Evolutionary conservation across 2,888 invertebrate species (phyloP).

Genomic region (Mimas tiliae): DNA sequence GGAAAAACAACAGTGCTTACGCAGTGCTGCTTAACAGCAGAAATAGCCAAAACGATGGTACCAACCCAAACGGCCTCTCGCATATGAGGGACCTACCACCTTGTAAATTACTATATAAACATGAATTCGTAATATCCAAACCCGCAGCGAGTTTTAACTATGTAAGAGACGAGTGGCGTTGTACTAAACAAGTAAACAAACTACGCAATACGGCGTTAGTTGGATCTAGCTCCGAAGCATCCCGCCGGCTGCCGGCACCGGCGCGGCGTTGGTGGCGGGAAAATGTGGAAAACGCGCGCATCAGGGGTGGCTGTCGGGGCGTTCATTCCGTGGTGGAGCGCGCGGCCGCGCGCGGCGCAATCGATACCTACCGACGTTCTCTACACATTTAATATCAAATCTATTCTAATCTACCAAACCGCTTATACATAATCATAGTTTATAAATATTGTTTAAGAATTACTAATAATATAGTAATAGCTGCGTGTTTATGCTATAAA

Average conservation of each 20-base stretch:
- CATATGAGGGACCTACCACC: no score
- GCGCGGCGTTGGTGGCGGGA: conserved; percentile 57
- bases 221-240: conserved; percentile 47
- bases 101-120: no score
- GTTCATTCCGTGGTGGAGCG: conserved; percentile 71
- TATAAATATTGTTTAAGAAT: not conserved
- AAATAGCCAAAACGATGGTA: no score
- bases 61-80: no score
- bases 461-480: not conserved
- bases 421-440: not conserved
- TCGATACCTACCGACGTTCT: conserved; percentile 63
- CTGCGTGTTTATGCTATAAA: conserved; percentile 35
- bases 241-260: conserved; percentile 44
- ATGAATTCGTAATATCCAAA: not conserved
- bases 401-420: conserved; percentile 2
- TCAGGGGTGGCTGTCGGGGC: conserved; percentile 50
- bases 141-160: conserved; percentile 25
- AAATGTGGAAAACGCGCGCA: conserved; percentile 81
- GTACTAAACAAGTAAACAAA: conserved; percentile 48
- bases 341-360: conserved; percentile 78
- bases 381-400: conserved; percentile 28
- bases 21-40: no score
- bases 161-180: conserved; percentile 38
- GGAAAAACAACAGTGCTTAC: no score
- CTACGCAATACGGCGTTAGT: conserved; percentile 49